Conservation (phyloP, 2,797 vertebrate species). For the Mormyrus hasselquistii region DNA sequence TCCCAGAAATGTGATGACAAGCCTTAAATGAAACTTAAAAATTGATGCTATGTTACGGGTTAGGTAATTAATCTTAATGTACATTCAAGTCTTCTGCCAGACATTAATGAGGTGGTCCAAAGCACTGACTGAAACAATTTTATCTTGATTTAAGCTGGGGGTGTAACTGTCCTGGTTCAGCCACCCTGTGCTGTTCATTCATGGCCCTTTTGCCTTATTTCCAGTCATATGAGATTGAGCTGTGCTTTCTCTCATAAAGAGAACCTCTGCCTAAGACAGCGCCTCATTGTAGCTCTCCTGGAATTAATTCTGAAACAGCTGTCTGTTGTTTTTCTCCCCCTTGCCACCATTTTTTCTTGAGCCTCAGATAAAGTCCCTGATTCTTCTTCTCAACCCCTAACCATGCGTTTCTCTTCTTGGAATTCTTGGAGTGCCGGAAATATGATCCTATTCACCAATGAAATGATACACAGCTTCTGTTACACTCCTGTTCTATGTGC, state of each 20-base stretch:
- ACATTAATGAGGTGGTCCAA: neutral
- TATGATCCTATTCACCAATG: neutral
- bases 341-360: neutral
- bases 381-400: neutral
- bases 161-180: neutral
- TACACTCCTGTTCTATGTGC: neutral
- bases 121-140: neutral
- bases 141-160: neutral
- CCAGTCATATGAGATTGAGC: neutral
- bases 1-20: neutral
- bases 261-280: neutral
- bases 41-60: neutral
- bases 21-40: neutral
- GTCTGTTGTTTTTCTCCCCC: neutral
- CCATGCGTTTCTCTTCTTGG: neutral
- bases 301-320: neutral
- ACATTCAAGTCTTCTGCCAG: neutral
- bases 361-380: neutral
- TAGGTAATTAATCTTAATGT: neutral
- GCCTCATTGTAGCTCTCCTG: neutral
- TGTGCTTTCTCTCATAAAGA: neutral
- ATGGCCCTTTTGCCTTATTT: neutral
- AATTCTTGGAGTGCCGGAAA: neutral
- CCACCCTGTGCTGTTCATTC: neutral
- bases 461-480: neutral